A percentile compares a stretch with the other conserved stretches of the same genome.
phyloP scores from a whole-genome alignment of 2,113 vertebrate species.

The Chionomys nivalis region DNA sequence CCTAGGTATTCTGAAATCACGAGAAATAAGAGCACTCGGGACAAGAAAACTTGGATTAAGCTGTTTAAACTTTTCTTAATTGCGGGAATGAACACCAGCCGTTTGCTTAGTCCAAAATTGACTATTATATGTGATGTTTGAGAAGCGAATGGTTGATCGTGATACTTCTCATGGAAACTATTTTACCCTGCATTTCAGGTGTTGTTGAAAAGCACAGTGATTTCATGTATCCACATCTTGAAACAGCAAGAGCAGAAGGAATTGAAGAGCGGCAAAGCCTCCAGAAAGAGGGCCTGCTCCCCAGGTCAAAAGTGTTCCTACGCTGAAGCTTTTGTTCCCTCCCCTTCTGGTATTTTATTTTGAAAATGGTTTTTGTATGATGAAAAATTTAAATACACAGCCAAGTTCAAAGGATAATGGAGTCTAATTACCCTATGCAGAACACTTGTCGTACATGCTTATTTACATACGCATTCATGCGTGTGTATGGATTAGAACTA shows the following conservation, averaged over 20 bases:
- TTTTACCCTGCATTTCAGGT: neutral
- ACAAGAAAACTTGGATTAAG: neutral
- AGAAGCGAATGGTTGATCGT: neutral
- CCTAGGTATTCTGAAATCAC: neutral
- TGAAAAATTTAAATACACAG: neutral
- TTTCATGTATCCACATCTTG: neutral
- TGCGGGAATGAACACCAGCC: neutral
- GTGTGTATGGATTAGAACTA: neutral
- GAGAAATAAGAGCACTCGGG: neutral
- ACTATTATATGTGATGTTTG: neutral
- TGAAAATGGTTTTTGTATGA: neutral
- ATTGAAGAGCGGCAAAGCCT: neutral
- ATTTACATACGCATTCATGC: neutral
- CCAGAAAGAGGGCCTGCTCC: neutral
- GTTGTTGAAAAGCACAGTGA: constrained; percentile 12
- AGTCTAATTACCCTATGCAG: neutral
- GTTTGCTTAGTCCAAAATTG: neutral
- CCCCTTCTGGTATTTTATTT: neutral
- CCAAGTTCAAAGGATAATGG: neutral
- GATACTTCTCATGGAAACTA: neutral
- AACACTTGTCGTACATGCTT: neutral
- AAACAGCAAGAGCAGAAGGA: neutral
- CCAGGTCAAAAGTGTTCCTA: neutral
- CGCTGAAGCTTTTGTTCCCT: neutral
- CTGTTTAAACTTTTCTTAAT: neutral